Base-by-base conservation (phyloP, 2,797 vertebrate species). In the Mionectes olivaceus region DNA sequence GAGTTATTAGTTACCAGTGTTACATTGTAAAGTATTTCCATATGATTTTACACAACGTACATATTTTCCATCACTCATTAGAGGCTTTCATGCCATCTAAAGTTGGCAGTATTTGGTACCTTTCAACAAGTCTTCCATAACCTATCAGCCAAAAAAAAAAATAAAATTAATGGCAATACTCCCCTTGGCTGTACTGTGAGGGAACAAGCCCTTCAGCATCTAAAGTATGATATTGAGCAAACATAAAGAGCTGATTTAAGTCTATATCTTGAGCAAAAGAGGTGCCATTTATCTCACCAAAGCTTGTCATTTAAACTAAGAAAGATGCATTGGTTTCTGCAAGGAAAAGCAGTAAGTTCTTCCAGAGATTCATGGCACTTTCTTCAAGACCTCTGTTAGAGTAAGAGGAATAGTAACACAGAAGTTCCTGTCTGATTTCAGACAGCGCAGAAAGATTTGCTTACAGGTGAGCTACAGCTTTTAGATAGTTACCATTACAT, bases 1-100 rank as follows among this genome's bases (percentile, higher is more conserved):
- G 90, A 95, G 91, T 90, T 97, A 95, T 92, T 85, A 97, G 90
- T 94, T 90, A 74, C 46, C 83, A 89, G 43, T 59, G 47, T 49
- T 95, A 83, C 87, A 86, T 13, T 75, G 65, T 87, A 60, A 83
- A 96, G 55, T 83, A 93, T 19, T 83, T 97, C 96, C 52, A 50
- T 95, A n/a, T 81, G n/a, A 87, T 97, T 97, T 95, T 91, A 80
- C 24, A 50, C 30, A 74, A 67, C 37, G 78, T 71, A 57, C 76
- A 60, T 13, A 74, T 96, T 96, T 93, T 91, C 77, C 76, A 76
- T 89, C 77, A 76, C 73, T 44, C 41, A 33, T 70, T 79, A 56
- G 49, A 82, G 61, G 60, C 60, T 83, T 88, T 28, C 85, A 0
- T 94, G 39, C 46, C 35, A 30, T 83, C 53, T 57, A 55, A n/a